Base-by-base conservation (phyloP, 2,888 invertebrate species). In the Synanthedon andrenaeformis region DNA sequence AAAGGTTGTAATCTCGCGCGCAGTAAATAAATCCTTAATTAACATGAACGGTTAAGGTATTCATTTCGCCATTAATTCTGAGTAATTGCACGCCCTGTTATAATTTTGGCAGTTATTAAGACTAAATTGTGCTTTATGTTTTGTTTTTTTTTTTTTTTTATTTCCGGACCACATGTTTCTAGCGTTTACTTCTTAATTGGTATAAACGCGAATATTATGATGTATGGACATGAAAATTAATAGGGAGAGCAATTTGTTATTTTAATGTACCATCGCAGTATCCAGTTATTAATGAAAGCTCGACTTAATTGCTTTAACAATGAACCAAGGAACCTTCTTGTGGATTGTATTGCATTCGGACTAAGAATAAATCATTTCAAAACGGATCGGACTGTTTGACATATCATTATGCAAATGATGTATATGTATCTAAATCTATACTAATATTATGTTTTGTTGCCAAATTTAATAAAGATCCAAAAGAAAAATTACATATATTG, bases 51-150 rank as follows among this genome's bases (percentile, higher is more conserved):
- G 79, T 79, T 76, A 82, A 85, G 84, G 82, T 86, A 87, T 87
- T 85, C 82, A 83, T 85, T 86, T 85, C 84, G 72, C 79, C 84
- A 83, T 83, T 83, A 86, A 84, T 81, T 81, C 74, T 79, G 82
- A 85, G 70, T 86, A 85, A 87, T 84, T 84, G 79, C 77, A 68
- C 70, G 67, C 53, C 55, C 68, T 65, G 74, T 72, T 76, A 74
- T 76, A 81, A 79, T 79, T 84, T 74, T 72, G 74, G 68, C 72
- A 76, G 76, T 80, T 79, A 83, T 79, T 79, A 78, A 49, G 71
- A 72, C 68, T 77, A 77, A 82, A 82, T 79, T 77, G 66, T 82
- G 78, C 82, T 51, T 84, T 84, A 85, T 84, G 79, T 74, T 72
- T 72, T 70, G 74, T 60, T 76, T 74, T 69, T 70, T 74, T 71